phyloP scores from a whole-genome alignment of 2,113 vertebrate species.

The Cairina moschata region DNA sequence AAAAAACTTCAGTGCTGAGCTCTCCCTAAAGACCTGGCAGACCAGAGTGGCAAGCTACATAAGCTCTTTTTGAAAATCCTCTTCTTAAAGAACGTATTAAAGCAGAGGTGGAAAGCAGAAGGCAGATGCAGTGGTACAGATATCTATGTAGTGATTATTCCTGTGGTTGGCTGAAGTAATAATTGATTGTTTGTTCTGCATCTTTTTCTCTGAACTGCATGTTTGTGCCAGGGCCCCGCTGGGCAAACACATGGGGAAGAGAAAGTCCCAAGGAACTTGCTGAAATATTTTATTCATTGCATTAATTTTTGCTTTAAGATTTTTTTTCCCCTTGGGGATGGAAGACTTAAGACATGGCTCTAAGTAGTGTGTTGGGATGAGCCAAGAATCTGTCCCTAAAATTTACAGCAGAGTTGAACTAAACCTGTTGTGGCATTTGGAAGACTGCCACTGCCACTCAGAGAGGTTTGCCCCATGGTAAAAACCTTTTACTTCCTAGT shows the following conservation, averaged over 20 bases:
- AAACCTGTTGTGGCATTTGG: not conserved
- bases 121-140: not conserved
- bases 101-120: conserved; percentile 11
- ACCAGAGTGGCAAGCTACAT: not conserved
- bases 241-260: not conserved
- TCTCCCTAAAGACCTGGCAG: not conserved
- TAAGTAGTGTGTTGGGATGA: not conserved
- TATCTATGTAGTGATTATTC: not conserved
- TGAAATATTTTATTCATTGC: conserved; percentile 49
- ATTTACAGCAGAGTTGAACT: not conserved
- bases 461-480: not conserved
- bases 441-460: not conserved
- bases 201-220: not conserved
- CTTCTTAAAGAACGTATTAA: not conserved
- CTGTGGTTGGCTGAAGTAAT: not conserved
- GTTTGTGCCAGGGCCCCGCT: not conserved
- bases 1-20: not conserved
- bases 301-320: conserved; percentile 47
- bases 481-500: conserved; percentile 3
- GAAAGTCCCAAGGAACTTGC: not conserved
- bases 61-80: conserved; percentile 40
- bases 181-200: conserved; percentile 17
- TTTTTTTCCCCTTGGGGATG: not conserved
- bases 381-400: conserved; percentile 16
- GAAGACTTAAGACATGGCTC: conserved; percentile 13